A percentile compares a stretch with the other conserved stretches of the same genome.
Conservation (phyloP, 2,797 vertebrate species). For the Nyctibius grandis region DNA sequence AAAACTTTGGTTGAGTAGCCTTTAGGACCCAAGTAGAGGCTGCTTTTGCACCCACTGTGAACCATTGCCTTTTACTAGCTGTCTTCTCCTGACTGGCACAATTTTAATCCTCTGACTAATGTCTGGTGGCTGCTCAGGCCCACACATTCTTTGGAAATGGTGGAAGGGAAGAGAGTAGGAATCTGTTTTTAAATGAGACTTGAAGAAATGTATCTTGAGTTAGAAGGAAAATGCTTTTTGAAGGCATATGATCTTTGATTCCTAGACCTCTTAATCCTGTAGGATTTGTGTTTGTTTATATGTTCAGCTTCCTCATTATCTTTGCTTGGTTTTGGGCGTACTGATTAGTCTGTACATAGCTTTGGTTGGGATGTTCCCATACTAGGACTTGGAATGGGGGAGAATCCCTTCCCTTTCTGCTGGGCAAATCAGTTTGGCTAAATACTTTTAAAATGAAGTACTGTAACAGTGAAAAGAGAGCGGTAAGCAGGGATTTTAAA, state of each 20-base stretch:
- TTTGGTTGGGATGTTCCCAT: not conserved
- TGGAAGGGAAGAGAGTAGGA: not conserved
- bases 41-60: not conserved
- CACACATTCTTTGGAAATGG: not conserved
- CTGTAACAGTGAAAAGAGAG: not conserved
- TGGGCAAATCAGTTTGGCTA: not conserved
- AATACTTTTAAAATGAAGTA: not conserved
- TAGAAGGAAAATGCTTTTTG: not conserved
- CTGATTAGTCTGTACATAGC: not conserved
- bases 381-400: not conserved
- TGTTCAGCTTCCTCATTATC: not conserved
- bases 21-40: not conserved
- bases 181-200: not conserved
- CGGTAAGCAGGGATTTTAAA: not conserved
- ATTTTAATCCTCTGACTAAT: not conserved
- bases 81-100: not conserved
- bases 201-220: not conserved
- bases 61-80: not conserved
- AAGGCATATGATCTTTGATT: not conserved
- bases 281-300: constrained; percentile 33
- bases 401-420: not conserved
- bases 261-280: constrained; percentile 4
- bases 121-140: not conserved
- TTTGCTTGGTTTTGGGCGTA: constrained; percentile 1
- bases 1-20: not conserved